These are phyloP conservation scores for Hirtodrosophila alboralis DNA, from an alignment of 2,888 invertebrate genomes.

Conservation along the genomic window DNA sequence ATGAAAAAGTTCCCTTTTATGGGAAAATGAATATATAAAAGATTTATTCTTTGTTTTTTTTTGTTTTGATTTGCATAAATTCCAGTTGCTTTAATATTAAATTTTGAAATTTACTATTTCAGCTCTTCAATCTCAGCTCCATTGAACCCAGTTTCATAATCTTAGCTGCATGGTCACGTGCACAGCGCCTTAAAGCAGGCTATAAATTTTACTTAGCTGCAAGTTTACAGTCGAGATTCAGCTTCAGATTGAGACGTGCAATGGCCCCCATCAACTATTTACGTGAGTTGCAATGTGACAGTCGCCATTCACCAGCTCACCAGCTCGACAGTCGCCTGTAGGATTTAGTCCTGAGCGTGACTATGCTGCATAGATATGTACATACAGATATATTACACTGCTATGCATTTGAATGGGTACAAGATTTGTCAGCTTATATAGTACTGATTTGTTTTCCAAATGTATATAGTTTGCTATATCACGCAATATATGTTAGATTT, in stretches of 20 bases:
- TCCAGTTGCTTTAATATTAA: not conserved
- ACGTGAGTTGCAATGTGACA: conserved; percentile 54
- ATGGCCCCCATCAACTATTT: conserved; percentile 66
- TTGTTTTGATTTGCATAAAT: not conserved
- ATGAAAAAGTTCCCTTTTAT: not conserved
- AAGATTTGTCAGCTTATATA: no score
- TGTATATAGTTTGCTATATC: no score
- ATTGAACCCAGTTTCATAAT: conserved; percentile 21
- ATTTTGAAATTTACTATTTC: conserved; percentile 3
- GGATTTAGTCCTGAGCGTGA: conserved; percentile 22
- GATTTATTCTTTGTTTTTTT: not conserved
- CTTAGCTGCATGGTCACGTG: conserved; percentile 71
- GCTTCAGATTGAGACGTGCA: conserved; percentile 61
- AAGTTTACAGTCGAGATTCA: conserved; percentile 74
- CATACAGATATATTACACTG: conserved; percentile 1
- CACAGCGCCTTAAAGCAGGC: conserved; percentile 40
- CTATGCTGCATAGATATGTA: conserved; percentile 19
- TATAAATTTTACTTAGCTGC: conserved; percentile 73
- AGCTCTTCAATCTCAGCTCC: conserved; percentile 35
- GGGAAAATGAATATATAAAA: no score
- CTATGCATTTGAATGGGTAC: no score
- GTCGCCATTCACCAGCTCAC: conserved; percentile 5
- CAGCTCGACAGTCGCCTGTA: conserved; percentile 5
- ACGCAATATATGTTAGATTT: no score
- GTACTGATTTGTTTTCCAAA: no score